Conservation (phyloP, 2,797 vertebrate species). For the Furcifer pardalis region DNA sequence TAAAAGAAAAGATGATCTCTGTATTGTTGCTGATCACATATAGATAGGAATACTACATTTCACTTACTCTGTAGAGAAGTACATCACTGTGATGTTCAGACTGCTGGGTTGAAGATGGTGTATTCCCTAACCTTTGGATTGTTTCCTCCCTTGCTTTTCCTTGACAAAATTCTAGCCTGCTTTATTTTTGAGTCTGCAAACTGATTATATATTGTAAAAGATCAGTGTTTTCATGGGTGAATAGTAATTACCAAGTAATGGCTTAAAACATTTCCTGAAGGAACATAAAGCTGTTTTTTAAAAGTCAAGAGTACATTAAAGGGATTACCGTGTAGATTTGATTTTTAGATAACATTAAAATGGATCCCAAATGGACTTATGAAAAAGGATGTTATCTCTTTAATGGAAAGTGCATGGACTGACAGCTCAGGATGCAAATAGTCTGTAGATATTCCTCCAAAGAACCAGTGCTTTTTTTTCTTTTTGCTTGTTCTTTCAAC, state of each 20-base stretch:
- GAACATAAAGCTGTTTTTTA: constrained; percentile 79
- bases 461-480: constrained; percentile 67
- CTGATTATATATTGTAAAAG: constrained; percentile 73
- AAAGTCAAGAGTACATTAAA: constrained; percentile 89
- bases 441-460: constrained; percentile 80
- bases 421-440: constrained; percentile 88
- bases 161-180: constrained; percentile 62
- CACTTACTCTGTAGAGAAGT: constrained; percentile 13
- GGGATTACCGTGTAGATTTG: constrained; percentile 90
- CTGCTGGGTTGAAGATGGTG: not conserved
- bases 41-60: not conserved
- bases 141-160: constrained; percentile 52
- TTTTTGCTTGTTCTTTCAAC: constrained; percentile 71
- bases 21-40: not conserved
- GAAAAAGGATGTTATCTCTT: constrained; percentile 93
- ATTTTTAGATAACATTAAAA: constrained; percentile 92
- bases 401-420: constrained; percentile 93
- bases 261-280: constrained; percentile 85
- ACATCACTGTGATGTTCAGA: constrained; percentile 17
- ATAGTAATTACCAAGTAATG: constrained; percentile 83
- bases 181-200: constrained; percentile 70
- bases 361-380: constrained; percentile 92
- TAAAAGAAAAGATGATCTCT: constrained; percentile 2
- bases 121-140: constrained; percentile 57
- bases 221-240: constrained; percentile 80